phyloP scores from a whole-genome alignment of 2,113 vertebrate species.

The Rhineura floridana region DNA sequence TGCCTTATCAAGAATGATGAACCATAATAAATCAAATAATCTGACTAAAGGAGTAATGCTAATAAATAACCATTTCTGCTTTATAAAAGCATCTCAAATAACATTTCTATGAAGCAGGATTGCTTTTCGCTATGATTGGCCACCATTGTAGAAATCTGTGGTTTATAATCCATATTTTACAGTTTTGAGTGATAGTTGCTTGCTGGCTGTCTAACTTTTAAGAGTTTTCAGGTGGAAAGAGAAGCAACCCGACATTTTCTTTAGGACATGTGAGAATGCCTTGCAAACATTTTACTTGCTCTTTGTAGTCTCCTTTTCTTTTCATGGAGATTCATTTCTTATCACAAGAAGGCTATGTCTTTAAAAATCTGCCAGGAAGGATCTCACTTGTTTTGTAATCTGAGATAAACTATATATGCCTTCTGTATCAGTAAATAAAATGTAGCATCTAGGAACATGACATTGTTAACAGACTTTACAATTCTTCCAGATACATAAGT shows the following conservation, averaged over 20 bases:
- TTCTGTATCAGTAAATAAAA: slow-evolving; percentile 42
- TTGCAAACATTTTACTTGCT: slow-evolving; percentile 21
- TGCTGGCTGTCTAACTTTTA: slow-evolving; percentile 1
- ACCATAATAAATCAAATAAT: not conserved
- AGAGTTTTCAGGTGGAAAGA: slow-evolving; percentile 12
- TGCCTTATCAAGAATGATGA: not conserved
- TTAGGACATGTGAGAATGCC: slow-evolving; percentile 25
- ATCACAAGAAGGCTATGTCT: not conserved
- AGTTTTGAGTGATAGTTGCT: slow-evolving; percentile 5
- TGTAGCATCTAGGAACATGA: not conserved
- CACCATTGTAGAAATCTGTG: slow-evolving; percentile 16
- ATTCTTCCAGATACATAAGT: slow-evolving; percentile 36
- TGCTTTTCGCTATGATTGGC: slow-evolving; percentile 11
- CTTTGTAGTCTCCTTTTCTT: slow-evolving; percentile 29
- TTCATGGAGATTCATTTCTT: slow-evolving; percentile 19
- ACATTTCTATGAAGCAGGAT: not conserved
- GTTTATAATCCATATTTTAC: slow-evolving; percentile 11
- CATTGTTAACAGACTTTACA: not conserved
- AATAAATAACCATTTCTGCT: slow-evolving; percentile 19
- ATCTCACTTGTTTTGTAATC: slow-evolving; percentile 20
- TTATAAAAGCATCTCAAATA: slow-evolving; percentile 24
- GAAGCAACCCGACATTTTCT: not conserved
- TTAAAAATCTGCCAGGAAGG: slow-evolving; percentile 44
- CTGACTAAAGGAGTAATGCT: slow-evolving; percentile 24
- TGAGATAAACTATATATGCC: not conserved